phyloP scores from a whole-genome alignment of 2,113 vertebrate genomes.

The Amblyopsis rosae region DNA sequence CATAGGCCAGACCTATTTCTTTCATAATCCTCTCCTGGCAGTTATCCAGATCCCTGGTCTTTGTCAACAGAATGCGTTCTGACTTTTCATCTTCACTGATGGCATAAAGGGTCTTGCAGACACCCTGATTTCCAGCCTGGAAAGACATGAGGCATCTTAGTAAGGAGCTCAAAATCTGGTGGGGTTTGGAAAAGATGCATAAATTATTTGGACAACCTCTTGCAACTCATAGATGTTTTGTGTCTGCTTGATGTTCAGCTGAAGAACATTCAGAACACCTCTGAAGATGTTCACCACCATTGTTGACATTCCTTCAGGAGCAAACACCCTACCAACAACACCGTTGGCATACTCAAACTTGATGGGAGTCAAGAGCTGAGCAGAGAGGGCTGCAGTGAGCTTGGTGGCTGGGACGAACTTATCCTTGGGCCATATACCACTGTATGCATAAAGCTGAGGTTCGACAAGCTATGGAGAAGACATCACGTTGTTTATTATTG shows the following conservation, averaged over 20 bases:
- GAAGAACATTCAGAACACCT: conserved; percentile 79
- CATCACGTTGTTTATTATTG: not conserved
- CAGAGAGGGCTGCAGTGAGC: conserved; percentile 66
- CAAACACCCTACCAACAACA: conserved; percentile 72
- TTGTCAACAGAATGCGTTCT: conserved; percentile 67
- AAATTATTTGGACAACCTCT: conserved; percentile 69
- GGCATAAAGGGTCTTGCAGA: conserved; percentile 83
- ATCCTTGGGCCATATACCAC: conserved; percentile 75
- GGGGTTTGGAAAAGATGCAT: not conserved
- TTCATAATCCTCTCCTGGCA: conserved; percentile 79
- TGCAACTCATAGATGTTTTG: conserved; percentile 82
- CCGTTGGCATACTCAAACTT: conserved; percentile 80
- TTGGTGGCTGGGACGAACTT: conserved; percentile 69
- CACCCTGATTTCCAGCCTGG: conserved; percentile 82
- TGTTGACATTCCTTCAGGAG: conserved; percentile 64
- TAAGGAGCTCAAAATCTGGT: not conserved
- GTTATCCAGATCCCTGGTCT: conserved; percentile 79
- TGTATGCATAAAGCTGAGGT: conserved; percentile 73
- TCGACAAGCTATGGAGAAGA: conserved; percentile 68
- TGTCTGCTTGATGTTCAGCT: conserved; percentile 79
- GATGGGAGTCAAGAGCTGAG: conserved; percentile 68
- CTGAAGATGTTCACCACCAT: conserved; percentile 76
- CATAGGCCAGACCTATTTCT: conserved; percentile 76
- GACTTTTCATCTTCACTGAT: conserved; percentile 78
- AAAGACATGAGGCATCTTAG: conserved; percentile 3